These are phyloP conservation scores for Chloroceryle inda DNA, from an alignment of 2,797 vertebrate genomes.

Conservation along the genomic window DNA sequence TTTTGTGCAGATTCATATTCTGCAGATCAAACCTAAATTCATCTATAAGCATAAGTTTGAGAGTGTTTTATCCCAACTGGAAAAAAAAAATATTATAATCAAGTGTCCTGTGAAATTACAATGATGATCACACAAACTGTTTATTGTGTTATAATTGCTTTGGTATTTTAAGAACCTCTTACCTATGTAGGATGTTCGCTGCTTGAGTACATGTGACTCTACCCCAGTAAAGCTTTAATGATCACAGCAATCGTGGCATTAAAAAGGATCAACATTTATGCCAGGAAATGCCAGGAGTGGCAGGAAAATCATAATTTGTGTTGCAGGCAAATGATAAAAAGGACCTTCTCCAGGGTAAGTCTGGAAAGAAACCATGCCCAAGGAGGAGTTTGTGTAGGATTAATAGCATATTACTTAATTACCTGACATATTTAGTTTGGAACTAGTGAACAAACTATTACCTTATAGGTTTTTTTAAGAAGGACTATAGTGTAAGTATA, in stretches of 20 bases:
- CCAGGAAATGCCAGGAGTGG: conserved; percentile 12
- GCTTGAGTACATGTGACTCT: not conserved
- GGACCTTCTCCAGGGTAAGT: not conserved
- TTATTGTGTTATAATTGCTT: not conserved
- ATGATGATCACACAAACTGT: not conserved
- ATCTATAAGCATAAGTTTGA: not conserved
- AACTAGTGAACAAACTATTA: not conserved
- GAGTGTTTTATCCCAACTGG: not conserved
- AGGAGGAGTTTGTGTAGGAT: not conserved
- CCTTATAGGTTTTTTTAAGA: not conserved
- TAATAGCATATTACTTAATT: not conserved
- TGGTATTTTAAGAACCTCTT: not conserved
- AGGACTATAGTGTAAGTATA: not conserved
- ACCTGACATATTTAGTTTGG: not conserved
- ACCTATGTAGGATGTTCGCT: not conserved
- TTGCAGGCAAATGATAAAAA: not conserved
- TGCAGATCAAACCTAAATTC: not conserved
- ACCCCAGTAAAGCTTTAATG: conserved; percentile 32
- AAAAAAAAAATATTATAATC: not conserved
- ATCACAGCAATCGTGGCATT: not conserved
- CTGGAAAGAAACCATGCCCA: not conserved
- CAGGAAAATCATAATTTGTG: not conserved
- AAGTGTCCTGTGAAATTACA: conserved; percentile 24
- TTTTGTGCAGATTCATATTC: not conserved
- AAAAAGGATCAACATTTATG: conserved; percentile 25